Percentiles rank a stretch among this genome's conserved stretches.
phyloP scores from a whole-genome alignment of 2,113 vertebrate species.

The Upupa epops region DNA sequence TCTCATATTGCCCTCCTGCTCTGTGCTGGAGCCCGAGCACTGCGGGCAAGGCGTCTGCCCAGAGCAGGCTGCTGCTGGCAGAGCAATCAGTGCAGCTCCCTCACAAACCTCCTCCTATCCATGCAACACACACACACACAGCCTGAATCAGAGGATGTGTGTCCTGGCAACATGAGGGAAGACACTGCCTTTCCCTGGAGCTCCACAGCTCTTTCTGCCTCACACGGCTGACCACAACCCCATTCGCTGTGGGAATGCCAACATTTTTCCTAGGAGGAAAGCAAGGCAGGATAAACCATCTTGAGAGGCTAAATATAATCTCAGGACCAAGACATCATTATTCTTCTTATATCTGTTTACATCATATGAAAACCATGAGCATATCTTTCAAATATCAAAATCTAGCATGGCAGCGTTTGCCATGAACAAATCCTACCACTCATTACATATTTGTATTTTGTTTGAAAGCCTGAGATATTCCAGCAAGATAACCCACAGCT shows the following conservation, averaged over 20 bases:
- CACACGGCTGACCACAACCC: rapidly evolving
- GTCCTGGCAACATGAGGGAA: background rate
- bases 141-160: background rate
- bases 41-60: rapidly evolving
- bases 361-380: background rate
- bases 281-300: background rate
- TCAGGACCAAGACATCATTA: rapidly evolving
- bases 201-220: background rate
- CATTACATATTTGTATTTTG: background rate
- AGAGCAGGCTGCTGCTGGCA: background rate
- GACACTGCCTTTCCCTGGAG: background rate
- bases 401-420: background rate
- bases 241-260: background rate
- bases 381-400: background rate
- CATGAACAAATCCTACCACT: background rate
- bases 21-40: background rate
- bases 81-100: background rate
- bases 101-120: background rate
- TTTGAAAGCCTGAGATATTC: background rate
- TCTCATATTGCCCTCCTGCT: background rate
- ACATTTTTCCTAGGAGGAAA: background rate
- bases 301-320: background rate
- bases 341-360: background rate
- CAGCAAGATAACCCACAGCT: background rate
- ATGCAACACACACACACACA: background rate